These are phyloP conservation scores for Geodia barretti DNA, from an alignment of 37 sponge, comb jelly and placozoan genomes.

Conservation along the genomic window DNA sequence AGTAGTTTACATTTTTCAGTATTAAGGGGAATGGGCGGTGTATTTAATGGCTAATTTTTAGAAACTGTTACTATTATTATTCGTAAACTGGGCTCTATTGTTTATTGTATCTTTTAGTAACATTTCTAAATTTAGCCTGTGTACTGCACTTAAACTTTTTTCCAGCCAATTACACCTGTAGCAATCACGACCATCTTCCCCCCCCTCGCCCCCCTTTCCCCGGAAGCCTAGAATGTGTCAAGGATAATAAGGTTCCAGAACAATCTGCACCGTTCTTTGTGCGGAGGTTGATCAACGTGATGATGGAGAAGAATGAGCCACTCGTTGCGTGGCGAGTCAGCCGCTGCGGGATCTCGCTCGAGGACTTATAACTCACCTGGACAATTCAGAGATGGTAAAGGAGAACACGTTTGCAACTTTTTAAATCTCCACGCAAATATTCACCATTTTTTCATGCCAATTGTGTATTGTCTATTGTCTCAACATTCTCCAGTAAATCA, in stretches of 20 bases:
- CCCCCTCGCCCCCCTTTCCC: background rate
- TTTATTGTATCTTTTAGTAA: no score
- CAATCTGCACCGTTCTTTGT: slow-evolving; percentile 49
- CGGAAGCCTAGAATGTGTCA: slow-evolving; percentile 75
- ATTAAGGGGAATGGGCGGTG: background rate
- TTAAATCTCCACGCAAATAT: background rate
- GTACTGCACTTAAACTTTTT: no score
- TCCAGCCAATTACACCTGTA: no score
- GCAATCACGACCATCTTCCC: no score
- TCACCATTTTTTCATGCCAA: background rate
- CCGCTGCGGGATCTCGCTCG: slow-evolving; percentile 41
- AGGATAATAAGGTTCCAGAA: slow-evolving; percentile 64
- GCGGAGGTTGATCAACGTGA: slow-evolving; percentile 31
- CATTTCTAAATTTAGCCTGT: no score
- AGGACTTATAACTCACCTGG: slow-evolving; percentile 16
- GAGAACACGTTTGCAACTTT: background rate
- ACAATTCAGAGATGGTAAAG: slow-evolving; percentile 35
- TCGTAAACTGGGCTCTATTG: background rate
- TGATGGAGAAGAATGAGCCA: slow-evolving; percentile 49
- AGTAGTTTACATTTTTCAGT: background rate
- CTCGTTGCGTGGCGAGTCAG: slow-evolving; percentile 16
- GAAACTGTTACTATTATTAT: background rate
- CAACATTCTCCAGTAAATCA: background rate
- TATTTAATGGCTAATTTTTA: background rate
- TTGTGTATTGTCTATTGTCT: background rate